phyloP scores from a whole-genome alignment of 1,140 invertebrate species.

The Drosophila murphyi region DNA sequence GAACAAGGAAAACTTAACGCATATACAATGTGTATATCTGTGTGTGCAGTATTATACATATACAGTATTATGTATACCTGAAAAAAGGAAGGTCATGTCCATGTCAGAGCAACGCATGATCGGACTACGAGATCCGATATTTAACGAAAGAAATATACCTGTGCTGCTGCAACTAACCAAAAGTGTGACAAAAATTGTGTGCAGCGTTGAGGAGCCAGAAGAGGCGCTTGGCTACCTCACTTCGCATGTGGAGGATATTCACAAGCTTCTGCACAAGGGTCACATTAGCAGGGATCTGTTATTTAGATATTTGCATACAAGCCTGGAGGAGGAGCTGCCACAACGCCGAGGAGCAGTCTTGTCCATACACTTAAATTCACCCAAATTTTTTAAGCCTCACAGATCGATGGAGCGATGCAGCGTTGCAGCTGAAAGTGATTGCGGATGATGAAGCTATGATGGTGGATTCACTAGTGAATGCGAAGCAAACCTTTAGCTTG shows the following conservation, averaged over 20 bases:
- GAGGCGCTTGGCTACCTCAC: constrained; percentile 85
- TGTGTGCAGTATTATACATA: background rate
- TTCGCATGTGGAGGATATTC: constrained; percentile 80
- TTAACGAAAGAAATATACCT: constrained; percentile 49
- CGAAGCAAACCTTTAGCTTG: constrained; percentile 82
- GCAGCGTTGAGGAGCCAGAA: constrained; percentile 42
- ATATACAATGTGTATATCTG: background rate
- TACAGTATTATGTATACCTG: too few relatives aligned
- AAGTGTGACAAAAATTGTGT: constrained; percentile 63
- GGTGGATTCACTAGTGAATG: constrained; percentile 35
- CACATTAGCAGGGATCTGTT: constrained; percentile 84
- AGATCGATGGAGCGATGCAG: constrained; percentile 87
- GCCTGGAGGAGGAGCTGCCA: constrained; percentile 31
- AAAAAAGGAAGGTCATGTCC: constrained; percentile 41
- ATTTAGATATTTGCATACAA: constrained; percentile 85
- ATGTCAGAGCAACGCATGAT: constrained; percentile 41
- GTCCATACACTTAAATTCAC: constrained; percentile 85
- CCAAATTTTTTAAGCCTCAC: constrained; percentile 86
- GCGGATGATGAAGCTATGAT: constrained; percentile 44
- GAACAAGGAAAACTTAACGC: too few relatives aligned
- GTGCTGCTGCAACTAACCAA: constrained; percentile 62
- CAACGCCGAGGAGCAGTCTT: constrained; percentile 34
- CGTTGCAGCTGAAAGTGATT: constrained; percentile 50
- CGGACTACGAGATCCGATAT: constrained; percentile 60
- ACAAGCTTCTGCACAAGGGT: constrained; percentile 84